A percentile compares a stretch with the other conserved stretches of the same genome.
Conservation (phyloP, 1,140 invertebrate species). For the Dysdera silvatica region DNA sequence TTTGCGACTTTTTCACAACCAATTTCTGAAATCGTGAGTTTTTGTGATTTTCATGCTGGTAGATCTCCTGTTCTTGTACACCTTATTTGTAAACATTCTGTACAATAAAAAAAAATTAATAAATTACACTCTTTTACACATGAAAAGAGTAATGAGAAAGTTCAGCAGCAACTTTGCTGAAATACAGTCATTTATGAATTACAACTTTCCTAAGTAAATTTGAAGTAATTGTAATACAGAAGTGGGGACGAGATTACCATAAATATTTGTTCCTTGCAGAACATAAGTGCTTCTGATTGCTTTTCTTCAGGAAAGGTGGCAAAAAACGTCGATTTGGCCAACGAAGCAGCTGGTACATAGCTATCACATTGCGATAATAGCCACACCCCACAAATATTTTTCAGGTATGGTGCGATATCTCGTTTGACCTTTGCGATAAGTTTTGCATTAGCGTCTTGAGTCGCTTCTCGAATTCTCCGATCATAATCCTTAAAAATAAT, state of each 20-base stretch:
- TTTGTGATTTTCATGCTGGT: too few relatives aligned
- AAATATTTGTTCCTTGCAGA: constrained; percentile 69
- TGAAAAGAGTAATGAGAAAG: too few relatives aligned
- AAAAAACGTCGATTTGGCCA: constrained; percentile 58
- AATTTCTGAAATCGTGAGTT: too few relatives aligned
- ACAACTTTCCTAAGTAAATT: neutral
- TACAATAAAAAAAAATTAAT: too few relatives aligned
- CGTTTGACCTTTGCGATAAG: constrained; percentile 60
- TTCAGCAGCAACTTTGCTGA: too few relatives aligned
- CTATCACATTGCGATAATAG: constrained; percentile 70
- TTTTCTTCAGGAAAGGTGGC: constrained; percentile 63
- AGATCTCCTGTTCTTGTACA: too few relatives aligned
- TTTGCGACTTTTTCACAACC: too few relatives aligned
- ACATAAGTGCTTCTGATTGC: constrained; percentile 59
- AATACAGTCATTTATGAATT: neutral
- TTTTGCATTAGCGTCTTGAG: constrained; percentile 52
- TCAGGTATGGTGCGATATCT: constrained; percentile 66
- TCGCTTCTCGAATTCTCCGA: constrained; percentile 65
- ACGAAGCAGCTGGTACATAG: constrained; percentile 65
- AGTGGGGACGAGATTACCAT: constrained; percentile 37
- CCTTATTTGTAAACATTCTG: too few relatives aligned
- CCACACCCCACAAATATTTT: constrained; percentile 61
- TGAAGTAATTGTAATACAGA: neutral
- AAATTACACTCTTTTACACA: too few relatives aligned
- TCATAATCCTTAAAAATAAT: constrained; percentile 60